Evolutionary conservation across 2,113 vertebrate genomes (phyloP).

Genomic region (Elephantulus edwardii): DNA sequence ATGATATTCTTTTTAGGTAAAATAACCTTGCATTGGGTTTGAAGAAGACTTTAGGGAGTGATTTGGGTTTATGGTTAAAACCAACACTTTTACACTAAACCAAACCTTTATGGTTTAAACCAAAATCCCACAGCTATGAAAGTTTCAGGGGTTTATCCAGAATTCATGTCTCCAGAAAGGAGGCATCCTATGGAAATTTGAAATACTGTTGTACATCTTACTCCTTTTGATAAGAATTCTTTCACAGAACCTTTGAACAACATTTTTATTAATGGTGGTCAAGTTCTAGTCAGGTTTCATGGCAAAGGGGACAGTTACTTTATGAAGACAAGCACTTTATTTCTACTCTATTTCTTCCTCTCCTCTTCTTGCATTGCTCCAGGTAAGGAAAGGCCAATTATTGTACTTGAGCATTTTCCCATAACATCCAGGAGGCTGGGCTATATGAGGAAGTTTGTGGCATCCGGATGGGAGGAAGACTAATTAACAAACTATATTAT

Average conservation of each 20-base stretch:
- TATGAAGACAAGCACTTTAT: not conserved
- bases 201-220: not conserved
- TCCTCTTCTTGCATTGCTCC: not conserved
- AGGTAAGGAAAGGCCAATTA: not conserved
- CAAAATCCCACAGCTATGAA: not conserved
- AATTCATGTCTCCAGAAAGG: not conserved
- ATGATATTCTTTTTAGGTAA: no score
- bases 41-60: not conserved
- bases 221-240: not conserved
- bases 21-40: not conserved
- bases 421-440: no score
- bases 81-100: not conserved
- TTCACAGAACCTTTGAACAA: not conserved
- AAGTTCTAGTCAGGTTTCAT: not conserved
- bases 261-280: not conserved
- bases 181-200: not conserved
- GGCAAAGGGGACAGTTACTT: not conserved
- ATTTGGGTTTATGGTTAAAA: not conserved
- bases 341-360: not conserved
- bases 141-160: not conserved
- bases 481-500: no score
- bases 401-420: not conserved
- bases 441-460: no score
- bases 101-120: not conserved
- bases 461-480: no score